These are phyloP conservation scores for Akabosia matsudoensis DNA, from an alignment of 1,140 invertebrate species.

Conservation along the genomic window DNA sequence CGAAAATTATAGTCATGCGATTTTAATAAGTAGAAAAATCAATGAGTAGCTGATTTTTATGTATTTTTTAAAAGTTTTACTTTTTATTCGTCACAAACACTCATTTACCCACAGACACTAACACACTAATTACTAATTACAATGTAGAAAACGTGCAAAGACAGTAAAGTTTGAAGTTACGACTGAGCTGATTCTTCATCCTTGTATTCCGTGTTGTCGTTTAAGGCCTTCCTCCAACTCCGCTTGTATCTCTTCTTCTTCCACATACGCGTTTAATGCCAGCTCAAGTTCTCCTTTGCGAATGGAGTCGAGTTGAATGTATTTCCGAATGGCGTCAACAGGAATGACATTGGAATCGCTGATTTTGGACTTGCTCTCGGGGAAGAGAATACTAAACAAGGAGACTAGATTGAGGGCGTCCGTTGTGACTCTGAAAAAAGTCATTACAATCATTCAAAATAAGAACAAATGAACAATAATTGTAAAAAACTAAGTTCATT, in stretches of 20 bases:
- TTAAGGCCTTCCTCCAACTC: constrained; percentile 60
- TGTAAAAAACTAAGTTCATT: not conserved
- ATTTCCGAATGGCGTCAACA: constrained; percentile 49
- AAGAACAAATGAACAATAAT: too few relatives aligned
- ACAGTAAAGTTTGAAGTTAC: not conserved
- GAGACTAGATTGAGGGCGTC: constrained; percentile 32
- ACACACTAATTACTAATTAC: too few relatives aligned
- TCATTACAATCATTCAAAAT: constrained; percentile 13
- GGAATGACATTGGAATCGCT: not conserved
- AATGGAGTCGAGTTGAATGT: constrained; percentile 59
- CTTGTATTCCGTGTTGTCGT: constrained; percentile 62
- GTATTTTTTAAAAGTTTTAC: too few relatives aligned
- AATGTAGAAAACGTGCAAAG: too few relatives aligned
- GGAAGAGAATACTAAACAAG: constrained; percentile 36
- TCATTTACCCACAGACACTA: too few relatives aligned
- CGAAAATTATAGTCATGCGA: too few relatives aligned
- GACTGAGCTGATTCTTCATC: too few relatives aligned
- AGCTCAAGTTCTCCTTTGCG: constrained; percentile 62
- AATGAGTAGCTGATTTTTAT: too few relatives aligned
- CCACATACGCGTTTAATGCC: constrained; percentile 63
- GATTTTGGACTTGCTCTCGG: constrained; percentile 32
- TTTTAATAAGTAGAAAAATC: too few relatives aligned
- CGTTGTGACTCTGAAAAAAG: constrained; percentile 29
- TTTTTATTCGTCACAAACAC: too few relatives aligned
- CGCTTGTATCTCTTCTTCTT: constrained; percentile 58